These are phyloP conservation scores for Oreohelix idahoensis DNA, from an alignment of 1,140 invertebrate species.

Conservation along the genomic window DNA sequence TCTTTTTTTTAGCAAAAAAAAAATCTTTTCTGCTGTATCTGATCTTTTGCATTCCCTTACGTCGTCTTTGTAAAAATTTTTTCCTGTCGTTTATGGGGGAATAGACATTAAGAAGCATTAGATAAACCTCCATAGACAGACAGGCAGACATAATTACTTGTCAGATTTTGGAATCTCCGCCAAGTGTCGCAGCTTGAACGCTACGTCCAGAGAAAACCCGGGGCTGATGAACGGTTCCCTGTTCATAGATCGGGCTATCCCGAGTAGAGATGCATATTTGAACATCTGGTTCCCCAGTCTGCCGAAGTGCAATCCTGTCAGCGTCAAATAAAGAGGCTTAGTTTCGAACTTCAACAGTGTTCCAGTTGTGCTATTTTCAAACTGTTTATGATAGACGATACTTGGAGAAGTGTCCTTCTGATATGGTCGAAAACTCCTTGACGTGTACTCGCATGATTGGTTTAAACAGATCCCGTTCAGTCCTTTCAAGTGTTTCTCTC, in stretches of 20 bases:
- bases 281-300: constrained; percentile 53
- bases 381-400: background rate
- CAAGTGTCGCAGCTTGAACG: constrained; percentile 27
- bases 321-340: background rate
- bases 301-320: constrained; percentile 34
- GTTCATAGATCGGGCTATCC: constrained; percentile 43
- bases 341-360: no score
- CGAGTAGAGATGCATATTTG: constrained; percentile 48
- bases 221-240: constrained; percentile 27
- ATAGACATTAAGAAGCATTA: no score
- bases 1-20: no score
- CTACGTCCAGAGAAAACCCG: constrained; percentile 10
- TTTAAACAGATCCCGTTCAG: background rate
- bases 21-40: no score
- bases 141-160: no score
- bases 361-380: background rate
- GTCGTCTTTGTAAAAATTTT: no score
- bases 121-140: no score
- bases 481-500: no score
- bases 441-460: background rate
- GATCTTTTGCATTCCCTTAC: no score
- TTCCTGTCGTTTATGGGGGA: no score
- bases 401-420: background rate
- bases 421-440: background rate
- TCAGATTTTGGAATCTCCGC: background rate